Evolutionary conservation across 2,797 vertebrate species (phyloP), one percentile per base, ranked within the genome.

Genomic region (Tenualosa thibaudeaui): DNA sequence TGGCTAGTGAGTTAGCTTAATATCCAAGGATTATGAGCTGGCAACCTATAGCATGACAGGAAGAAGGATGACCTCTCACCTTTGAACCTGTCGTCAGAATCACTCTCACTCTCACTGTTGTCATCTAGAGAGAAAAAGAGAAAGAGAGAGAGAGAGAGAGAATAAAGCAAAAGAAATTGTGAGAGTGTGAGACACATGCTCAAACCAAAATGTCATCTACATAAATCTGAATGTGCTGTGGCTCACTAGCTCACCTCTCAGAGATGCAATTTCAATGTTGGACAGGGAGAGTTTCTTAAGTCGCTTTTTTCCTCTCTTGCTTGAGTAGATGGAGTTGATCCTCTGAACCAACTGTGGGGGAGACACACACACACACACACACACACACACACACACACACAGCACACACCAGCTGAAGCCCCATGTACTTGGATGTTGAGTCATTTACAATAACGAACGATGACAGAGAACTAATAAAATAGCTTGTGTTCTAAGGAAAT

Each of bases 41-140:
- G 68, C 15, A 37, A 13, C 3, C 68, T 71, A 13, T 71, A 40
- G 68, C 37, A 6, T 17, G 6, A 75, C 37, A 46, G 17, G 40
- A 46, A 46, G 17, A 78, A 78, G 15, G 37, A 19, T 78, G 71
- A 83, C 81, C 75, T 83, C 97, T 98, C 93, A 99, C 98, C 98
- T 99, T 99, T 99, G 94, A 99, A 99, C 88, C 98, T 96, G 96
- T 99, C 98, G n/a, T 99, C 98, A 17, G 98, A 99, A 94, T 99
- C 98, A 46, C 98, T 99, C 94, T 99, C 98, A 62, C 98, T 99
- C 93, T 99, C 98, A 0, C 98, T 99, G 95, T 99, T 99, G 92
- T 99, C 98, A 95, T 99, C 98, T 99, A 94, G 89, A 93, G 91
- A 94, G 86, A 94, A 84, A 94, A 3, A 95, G 86, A 90, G 86